Percentiles rank a stretch among this genome's conserved stretches.
phyloP scores from a whole-genome alignment of 2,888 invertebrate genomes.

The Agrotis exclamationis region DNA sequence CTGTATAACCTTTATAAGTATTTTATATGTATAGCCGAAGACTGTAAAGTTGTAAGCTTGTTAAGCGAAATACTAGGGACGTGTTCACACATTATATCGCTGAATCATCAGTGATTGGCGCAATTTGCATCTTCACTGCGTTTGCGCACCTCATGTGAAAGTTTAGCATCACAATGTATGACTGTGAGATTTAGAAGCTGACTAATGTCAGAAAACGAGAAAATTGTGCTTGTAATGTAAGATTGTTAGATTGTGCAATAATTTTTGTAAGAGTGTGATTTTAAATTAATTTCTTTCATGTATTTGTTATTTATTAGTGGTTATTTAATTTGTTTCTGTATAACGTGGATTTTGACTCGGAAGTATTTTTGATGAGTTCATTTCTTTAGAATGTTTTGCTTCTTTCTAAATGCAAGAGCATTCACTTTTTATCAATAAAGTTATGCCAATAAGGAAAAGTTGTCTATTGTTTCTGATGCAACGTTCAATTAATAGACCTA shows the following conservation, averaged over 20 bases:
- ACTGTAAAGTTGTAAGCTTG: constrained; percentile 30
- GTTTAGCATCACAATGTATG: constrained; percentile 51
- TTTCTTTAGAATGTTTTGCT: background rate
- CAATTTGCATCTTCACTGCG: constrained; percentile 63
- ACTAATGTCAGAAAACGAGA: constrained; percentile 58
- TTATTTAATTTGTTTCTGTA: constrained; percentile 35
- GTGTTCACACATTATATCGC: constrained; percentile 38
- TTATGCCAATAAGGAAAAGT: constrained; percentile 2
- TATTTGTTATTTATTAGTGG: constrained; percentile 40
- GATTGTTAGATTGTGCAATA: constrained; percentile 56
- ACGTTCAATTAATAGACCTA: background rate
- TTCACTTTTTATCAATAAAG: constrained; percentile 23
- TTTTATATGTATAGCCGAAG: constrained; percentile 16
- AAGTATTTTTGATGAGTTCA: constrained; percentile 7
- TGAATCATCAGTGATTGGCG: constrained; percentile 63
- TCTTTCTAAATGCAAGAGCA: constrained; percentile 27
- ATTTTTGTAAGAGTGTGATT: constrained; percentile 37
- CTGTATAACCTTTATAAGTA: background rate
- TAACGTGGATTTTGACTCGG: constrained; percentile 3
- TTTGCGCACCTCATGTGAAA: constrained; percentile 57
- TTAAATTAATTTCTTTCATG: constrained; percentile 24
- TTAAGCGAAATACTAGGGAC: constrained; percentile 18
- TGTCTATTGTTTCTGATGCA: background rate
- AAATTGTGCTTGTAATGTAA: constrained; percentile 38
- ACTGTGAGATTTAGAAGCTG: constrained; percentile 62